Evolutionary conservation across 1,140 invertebrate species (phyloP), one percentile per base, ranked within the genome.

Genomic region (Zaprionus camerounensis): DNA sequence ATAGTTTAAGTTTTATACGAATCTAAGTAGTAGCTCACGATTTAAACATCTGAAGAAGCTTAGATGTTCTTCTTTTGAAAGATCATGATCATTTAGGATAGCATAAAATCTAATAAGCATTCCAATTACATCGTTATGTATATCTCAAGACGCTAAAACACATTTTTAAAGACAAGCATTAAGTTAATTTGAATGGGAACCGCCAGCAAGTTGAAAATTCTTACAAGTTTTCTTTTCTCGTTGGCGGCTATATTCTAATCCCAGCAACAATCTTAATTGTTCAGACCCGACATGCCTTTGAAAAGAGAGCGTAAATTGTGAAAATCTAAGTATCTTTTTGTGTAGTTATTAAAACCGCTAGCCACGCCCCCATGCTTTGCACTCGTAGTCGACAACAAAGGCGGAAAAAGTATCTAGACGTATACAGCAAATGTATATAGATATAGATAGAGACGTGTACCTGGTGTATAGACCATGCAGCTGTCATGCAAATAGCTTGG

Each of bases 401-500:
- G 22, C 46, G 51, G 62, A 13, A 34, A 53, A 22, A 61, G 34
- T 41, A 59, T 53, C 36, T 55, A 17, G 12, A 31, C 7, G 59
- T 34, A 49, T 64, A 26, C 28, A 59, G 36, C 13, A 22, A 31
- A 57, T 46, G 17, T 31, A 31, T 56, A 55, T 17, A 15, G 13
- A 36, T 41, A 38, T 46, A 24, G 44, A 1, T 55, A 62, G 9
- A 34, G 31, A 34, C 49, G 38, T 51, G 6, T 41, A 55, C 57
- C 31, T 24, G 46, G 31, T 20, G n/a, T 66, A 17, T 13, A 51
- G 13, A 51, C 55, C 55, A 61, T 75, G 53, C 69, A 77, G 70
- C 65, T 74, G 75, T 62, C 78, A 78, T 78, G 75, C 49, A 77
- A 78, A 71, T 70, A 20, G 46, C 56, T 65, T 70, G 76, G 34